Evolutionary conservation across 2,113 vertebrate genomes (phyloP), one percentile per base, ranked within the genome.

Genomic region (Calyptomena viridis): DNA sequence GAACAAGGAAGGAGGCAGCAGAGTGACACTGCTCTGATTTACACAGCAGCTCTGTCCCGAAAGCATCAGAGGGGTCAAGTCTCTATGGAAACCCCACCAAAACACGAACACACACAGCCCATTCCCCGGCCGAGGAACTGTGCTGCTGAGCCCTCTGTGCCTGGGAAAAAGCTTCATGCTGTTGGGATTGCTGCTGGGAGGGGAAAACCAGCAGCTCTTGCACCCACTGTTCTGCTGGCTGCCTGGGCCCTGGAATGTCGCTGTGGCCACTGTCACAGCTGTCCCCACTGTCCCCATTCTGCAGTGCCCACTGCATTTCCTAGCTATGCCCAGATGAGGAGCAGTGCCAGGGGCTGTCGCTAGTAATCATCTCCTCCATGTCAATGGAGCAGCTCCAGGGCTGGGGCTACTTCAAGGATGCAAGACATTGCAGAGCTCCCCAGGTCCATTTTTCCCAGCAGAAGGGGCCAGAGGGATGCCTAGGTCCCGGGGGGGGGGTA

Each of bases 251-350:
- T 2, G 15, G 44, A 25, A 24, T 24, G 66, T 27, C 19, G 2
- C 68, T 6, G 40, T 1, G 0, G 71, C 78, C 8, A 0, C 33
- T 30, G 1, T n/a, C n/a, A n/a, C n/a, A n/a, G n/a, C n/a, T n/a
- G n/a, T n/a, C 28, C 46, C 52, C 1, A 1, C n/a, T 0, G 2
- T 10, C 28, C 59, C 55, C 12, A 11, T 1, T 28, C 22, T n/a
- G 72, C 68, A 31, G 49, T 1, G 27, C 58, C 47, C 2, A 0
- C 44, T 35, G 50, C 2, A 0, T 23, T 17, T 11, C 56, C 66
- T 7, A 69, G 85, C 46, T 4, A 2, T 52, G 37, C 56, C 56
- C 1, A 0, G 58, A 10, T 0, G 0, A 56, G 66, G 25, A 50
- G 55, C 44, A 8, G 11, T 25, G 78, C 53, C 1, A 0, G 20